Conservation (phyloP, 2,888 invertebrate species). For the Nymphalis c-album region DNA sequence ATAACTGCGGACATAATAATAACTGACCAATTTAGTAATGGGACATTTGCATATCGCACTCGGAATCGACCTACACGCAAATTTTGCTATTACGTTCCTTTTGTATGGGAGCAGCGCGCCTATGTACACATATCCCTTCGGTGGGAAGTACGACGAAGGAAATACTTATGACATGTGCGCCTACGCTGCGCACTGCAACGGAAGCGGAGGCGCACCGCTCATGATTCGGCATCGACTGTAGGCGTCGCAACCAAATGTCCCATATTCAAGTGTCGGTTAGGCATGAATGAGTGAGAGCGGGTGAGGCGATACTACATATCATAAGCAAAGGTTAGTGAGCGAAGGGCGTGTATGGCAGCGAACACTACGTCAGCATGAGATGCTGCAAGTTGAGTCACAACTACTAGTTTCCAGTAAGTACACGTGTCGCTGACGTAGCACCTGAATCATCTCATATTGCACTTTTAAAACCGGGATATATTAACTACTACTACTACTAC, state of each 20-base stretch:
- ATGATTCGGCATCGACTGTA: conserved; percentile 46
- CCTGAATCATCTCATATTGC: conserved; percentile 65
- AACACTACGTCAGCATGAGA: conserved; percentile 59
- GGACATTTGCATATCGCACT: conserved; percentile 34
- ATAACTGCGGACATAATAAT: conserved; percentile 52
- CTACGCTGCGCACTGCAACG: conserved; percentile 61
- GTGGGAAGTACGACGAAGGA: conserved; percentile 70
- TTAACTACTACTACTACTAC: background rate
- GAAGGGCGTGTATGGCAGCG: conserved; percentile 37
- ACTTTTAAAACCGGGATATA: conserved; percentile 7
- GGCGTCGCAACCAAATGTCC: conserved; percentile 51
- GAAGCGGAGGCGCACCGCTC: conserved; percentile 67
- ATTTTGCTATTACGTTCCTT: conserved; percentile 42
- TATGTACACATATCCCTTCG: conserved; percentile 36
- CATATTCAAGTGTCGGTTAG: conserved; percentile 35
- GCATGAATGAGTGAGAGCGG: conserved; percentile 43
- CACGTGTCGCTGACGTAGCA: conserved; percentile 72
- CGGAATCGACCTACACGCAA: conserved; percentile 52
- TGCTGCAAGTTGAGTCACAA: conserved; percentile 66
- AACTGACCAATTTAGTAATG: conserved; percentile 56
- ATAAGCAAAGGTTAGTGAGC: conserved; percentile 49
- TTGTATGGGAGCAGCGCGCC: conserved; percentile 33
- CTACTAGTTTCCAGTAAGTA: conserved; percentile 42
- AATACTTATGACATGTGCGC: conserved; percentile 70
- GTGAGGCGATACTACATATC: conserved; percentile 52